Evolutionary conservation across 2,113 vertebrate species (phyloP).

Genomic region (Perccottus glenii): DNA sequence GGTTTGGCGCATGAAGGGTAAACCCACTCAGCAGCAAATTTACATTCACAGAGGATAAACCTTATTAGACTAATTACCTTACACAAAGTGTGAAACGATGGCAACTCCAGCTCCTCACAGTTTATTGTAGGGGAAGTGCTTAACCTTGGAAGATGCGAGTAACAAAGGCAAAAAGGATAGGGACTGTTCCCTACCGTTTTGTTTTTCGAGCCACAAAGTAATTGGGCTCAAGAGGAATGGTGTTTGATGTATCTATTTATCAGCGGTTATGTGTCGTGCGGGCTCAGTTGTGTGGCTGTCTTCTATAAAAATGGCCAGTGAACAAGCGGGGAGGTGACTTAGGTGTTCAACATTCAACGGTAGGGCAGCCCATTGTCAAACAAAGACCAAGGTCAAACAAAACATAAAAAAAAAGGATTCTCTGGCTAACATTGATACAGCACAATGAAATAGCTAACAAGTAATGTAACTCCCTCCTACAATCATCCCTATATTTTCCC

Average conservation of each 20-base stretch:
- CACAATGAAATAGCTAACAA: background rate
- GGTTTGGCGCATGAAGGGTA: slow-evolving; percentile 64
- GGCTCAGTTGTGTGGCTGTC: slow-evolving; percentile 27
- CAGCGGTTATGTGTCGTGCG: slow-evolving; percentile 42
- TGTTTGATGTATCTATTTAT: slow-evolving; percentile 49
- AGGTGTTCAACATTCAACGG: slow-evolving; percentile 57
- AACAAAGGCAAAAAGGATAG: slow-evolving; percentile 5
- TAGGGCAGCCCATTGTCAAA: slow-evolving; percentile 51
- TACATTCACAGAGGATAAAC: slow-evolving; percentile 62
- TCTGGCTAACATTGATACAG: slow-evolving; percentile 25
- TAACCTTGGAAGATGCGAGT: slow-evolving; percentile 51
- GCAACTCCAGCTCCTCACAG: slow-evolving; percentile 16
- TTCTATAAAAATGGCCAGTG: slow-evolving; percentile 51
- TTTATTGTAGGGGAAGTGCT: slow-evolving; percentile 21
- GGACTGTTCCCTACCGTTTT: slow-evolving; percentile 12
- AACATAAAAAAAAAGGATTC: slow-evolving; percentile 39
- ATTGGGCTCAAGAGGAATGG: slow-evolving; percentile 45
- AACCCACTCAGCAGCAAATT: slow-evolving; percentile 68
- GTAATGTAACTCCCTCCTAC: too few relatives aligned
- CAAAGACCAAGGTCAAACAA: slow-evolving; percentile 65
- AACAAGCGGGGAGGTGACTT: slow-evolving; percentile 44
- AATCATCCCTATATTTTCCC: too few relatives aligned
- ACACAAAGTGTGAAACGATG: slow-evolving; percentile 32
- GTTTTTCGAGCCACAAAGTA: slow-evolving; percentile 21
- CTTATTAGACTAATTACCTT: slow-evolving; percentile 60